A percentile compares a stretch with the other conserved stretches of the same genome.
Conservation (phyloP, 2,113 vertebrate genomes). For the Triplophysa rosa region DNA sequence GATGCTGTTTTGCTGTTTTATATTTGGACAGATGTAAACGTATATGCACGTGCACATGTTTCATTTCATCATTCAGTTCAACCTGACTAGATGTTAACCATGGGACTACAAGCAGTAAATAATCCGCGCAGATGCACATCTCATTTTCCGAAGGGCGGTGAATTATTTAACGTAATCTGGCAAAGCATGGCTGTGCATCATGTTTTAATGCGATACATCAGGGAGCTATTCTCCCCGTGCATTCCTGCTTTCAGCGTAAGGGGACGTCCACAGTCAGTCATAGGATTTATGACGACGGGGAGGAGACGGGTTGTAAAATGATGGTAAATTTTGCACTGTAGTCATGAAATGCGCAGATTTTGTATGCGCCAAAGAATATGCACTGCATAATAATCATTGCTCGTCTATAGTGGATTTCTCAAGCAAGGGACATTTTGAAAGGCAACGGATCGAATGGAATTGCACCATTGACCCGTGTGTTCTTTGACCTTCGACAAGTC, state of each 20-base stretch:
- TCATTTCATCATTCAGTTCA: conserved; percentile 67
- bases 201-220: conserved; percentile 80
- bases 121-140: conserved; percentile 72
- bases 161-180: conserved; percentile 82
- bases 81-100: conserved; percentile 69
- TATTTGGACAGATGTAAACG: background rate
- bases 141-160: conserved; percentile 73
- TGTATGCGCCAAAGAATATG: conserved; percentile 20
- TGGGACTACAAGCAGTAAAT: conserved; percentile 75
- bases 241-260: conserved; percentile 59
- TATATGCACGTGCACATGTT: background rate
- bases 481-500: no score
- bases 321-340: conserved; percentile 22
- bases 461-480: background rate
- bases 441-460: conserved; percentile 1
- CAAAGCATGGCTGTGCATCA: conserved; percentile 79
- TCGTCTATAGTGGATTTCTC: background rate
- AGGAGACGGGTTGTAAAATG: conserved; percentile 5
- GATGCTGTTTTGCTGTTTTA: background rate
- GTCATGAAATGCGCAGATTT: conserved; percentile 43
- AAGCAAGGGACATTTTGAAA: background rate
- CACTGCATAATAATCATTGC: background rate
- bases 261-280: conserved; percentile 48
- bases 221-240: conserved; percentile 73
- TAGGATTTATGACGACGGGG: conserved; percentile 42